Evolutionary conservation across 2,797 vertebrate genomes (phyloP).

Genomic region (Cottoperca gobio): DNA sequence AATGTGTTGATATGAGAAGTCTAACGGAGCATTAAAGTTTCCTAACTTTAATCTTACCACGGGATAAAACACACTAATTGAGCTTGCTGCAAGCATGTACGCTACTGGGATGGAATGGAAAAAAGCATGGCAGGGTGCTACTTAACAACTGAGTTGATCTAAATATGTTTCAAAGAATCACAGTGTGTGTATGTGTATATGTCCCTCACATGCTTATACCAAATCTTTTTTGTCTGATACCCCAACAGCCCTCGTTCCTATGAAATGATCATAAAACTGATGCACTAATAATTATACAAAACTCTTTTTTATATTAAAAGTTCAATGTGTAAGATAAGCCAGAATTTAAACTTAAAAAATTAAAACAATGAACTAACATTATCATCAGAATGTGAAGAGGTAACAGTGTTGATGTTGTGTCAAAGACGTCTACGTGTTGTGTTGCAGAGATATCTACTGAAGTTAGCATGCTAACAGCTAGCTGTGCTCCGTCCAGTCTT

Average conservation of each 20-base stretch:
- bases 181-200: no score
- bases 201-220: not conserved
- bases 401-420: no score
- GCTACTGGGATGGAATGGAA: not conserved
- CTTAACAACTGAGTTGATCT: constrained; percentile 16
- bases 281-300: not conserved
- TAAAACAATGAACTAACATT: no score
- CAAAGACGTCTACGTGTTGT: no score
- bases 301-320: not conserved
- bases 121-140: not conserved
- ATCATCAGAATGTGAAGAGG: no score
- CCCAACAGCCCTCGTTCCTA: not conserved
- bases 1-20: constrained; percentile 52
- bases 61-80: constrained; percentile 23
- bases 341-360: no score
- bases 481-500: no score
- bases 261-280: not conserved
- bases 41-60: constrained; percentile 43
- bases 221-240: not conserved
- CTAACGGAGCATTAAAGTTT: constrained; percentile 36
- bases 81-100: constrained; percentile 12
- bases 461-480: no score
- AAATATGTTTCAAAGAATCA: not conserved
- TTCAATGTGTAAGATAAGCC: no score
- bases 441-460: no score